A percentile compares a stretch with the other conserved stretches of the same genome.
Evolutionary conservation across 2,888 invertebrate genomes (phyloP).

Genomic region (Nomada ferruginata): DNA sequence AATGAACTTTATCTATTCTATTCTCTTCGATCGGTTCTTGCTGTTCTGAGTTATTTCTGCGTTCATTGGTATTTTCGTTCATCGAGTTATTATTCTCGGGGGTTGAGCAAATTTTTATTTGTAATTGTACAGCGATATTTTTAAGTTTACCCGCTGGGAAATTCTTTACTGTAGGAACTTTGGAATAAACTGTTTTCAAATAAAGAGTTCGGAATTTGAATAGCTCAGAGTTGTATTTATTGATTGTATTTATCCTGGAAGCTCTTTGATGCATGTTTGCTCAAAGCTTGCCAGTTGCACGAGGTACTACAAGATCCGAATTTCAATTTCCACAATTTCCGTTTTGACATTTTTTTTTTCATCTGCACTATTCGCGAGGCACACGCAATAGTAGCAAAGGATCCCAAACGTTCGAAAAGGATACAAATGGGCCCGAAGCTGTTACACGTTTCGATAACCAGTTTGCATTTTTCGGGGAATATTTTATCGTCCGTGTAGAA

Average conservation of each 20-base stretch:
- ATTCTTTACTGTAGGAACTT: too few relatives aligned
- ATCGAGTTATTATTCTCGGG: too few relatives aligned
- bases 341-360: background rate
- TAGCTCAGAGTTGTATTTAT: too few relatives aligned
- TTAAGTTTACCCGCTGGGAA: too few relatives aligned
- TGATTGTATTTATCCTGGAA: background rate
- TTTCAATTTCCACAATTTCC: slow-evolving; percentile 1
- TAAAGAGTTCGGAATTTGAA: too few relatives aligned
- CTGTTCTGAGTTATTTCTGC: too few relatives aligned
- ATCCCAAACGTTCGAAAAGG: background rate
- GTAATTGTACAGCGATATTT: too few relatives aligned
- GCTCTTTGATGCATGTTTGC: background rate
- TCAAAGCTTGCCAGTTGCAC: background rate
- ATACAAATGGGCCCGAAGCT: background rate
- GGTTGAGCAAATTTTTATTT: too few relatives aligned
- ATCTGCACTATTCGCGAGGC: background rate
- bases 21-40: too few relatives aligned
- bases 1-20: too few relatives aligned
- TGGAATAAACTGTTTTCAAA: too few relatives aligned
- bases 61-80: too few relatives aligned
- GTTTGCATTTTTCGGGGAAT: background rate
- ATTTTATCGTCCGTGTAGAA: slow-evolving; percentile 36
- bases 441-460: background rate
- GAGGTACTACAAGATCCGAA: background rate
- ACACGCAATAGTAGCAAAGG: background rate